Evolutionary conservation across 2,797 vertebrate genomes (phyloP).

Genomic region (Alexandromys oeconomus): DNA sequence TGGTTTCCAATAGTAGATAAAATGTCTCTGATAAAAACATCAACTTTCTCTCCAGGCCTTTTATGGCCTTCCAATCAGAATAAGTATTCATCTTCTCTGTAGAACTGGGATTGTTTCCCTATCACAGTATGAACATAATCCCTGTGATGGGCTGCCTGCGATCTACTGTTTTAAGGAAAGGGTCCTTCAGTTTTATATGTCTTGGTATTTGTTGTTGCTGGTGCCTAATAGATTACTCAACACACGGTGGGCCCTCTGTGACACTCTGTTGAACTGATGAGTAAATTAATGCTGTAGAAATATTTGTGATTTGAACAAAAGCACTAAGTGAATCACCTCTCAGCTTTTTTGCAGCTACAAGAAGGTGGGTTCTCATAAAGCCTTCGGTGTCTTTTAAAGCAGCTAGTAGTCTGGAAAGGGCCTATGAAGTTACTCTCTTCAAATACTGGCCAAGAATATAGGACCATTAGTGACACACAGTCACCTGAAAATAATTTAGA

Average conservation of each 20-base stretch:
- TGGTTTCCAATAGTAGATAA: constrained; percentile 15
- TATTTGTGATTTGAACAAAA: constrained; percentile 33
- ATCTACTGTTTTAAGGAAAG: background rate
- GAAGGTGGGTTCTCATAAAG: background rate
- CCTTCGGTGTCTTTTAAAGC: background rate
- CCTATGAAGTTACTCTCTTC: background rate
- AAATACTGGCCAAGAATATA: background rate
- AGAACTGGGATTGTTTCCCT: background rate
- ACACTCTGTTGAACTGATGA: background rate
- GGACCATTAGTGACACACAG: background rate
- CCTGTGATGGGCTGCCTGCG: background rate
- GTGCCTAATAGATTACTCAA: background rate
- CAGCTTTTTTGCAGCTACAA: constrained; percentile 15
- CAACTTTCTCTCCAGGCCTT: constrained; percentile 21
- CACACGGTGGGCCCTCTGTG: background rate
- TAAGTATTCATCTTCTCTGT: background rate
- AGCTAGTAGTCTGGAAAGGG: background rate
- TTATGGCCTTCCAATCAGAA: constrained; percentile 24
- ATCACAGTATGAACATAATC: background rate
- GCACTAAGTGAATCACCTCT: background rate
- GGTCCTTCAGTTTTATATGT: background rate
- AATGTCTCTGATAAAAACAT: background rate
- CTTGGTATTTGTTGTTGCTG: background rate
- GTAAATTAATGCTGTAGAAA: constrained; percentile 23
- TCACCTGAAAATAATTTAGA: background rate